Base-by-base conservation (phyloP, 2,888 invertebrate genomes). In the Chirona hameri region DNA sequence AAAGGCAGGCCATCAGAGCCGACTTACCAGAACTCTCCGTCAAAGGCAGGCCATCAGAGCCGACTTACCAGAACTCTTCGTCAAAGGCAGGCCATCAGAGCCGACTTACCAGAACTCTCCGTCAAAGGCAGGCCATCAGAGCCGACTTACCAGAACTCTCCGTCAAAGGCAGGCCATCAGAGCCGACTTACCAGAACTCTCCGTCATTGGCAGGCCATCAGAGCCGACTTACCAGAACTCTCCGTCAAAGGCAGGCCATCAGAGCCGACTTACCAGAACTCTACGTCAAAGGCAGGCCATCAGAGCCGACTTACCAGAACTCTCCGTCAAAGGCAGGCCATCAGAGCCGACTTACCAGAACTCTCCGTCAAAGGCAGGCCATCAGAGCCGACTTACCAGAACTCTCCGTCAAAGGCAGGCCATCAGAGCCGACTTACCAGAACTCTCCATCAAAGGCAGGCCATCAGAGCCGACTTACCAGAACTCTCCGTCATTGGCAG, bases 391-490 rank as follows among this genome's bases (percentile, higher is more conserved):
- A 84, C 87, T 87, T 86, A 91, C 91, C 91, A 92, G 86, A 92
- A 91, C 87, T 92, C 91, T 82, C 91, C 90, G 86, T 91, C 91
- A n/a, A n/a, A n/a, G n/a, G n/a, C n/a, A n/a, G n/a, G n/a, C n/a
- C n/a, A n/a, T n/a, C n/a, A n/a, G 12, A 12, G 52, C 52, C 52
- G 18, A 84, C 87, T 87, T 86, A 91, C 91, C 91, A 92, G 86
- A 92, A 91, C 87, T 92, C 91, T 82, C 91, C 90, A 86, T 91
- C 91, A n/a, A n/a, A n/a, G n/a, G n/a, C n/a, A n/a, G n/a, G n/a
- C n/a, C n/a, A n/a, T n/a, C n/a, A n/a, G 12, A 12, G 52, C 52
- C 52, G 18, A 84, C 87, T 87, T 86, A 91, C 91, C 91, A 92
- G 86, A 92, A 91, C 87, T 92, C 91, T 82, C 91, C 90, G 86